Conservation (phyloP, 92 coral and sea anemone genomes). For the Palythoa caribaeorum region DNA sequence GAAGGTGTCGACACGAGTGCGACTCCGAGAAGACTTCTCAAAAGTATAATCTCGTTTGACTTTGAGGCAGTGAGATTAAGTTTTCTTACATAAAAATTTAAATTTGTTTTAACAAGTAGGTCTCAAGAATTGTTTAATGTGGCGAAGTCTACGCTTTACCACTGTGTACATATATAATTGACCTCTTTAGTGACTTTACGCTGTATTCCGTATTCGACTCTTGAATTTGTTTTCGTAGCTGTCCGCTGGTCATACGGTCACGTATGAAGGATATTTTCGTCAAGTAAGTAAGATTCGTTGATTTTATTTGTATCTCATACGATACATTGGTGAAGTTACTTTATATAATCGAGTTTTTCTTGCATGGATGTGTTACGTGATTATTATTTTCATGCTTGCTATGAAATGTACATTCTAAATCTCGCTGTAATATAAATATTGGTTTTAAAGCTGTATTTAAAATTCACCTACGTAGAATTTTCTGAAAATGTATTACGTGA, state of each 20-base stretch:
- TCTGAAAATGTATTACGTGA: too few relatives aligned
- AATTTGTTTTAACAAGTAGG: not conserved
- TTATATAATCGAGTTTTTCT: not conserved
- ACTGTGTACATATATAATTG: slow-evolving; percentile 4
- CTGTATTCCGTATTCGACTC: not conserved
- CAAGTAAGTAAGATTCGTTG: slow-evolving; percentile 72
- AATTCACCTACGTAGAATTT: too few relatives aligned
- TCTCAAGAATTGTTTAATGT: not conserved
- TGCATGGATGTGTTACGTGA: too few relatives aligned
- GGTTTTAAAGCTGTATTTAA: too few relatives aligned
- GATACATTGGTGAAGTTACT: not conserved
- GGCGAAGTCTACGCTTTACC: not conserved
- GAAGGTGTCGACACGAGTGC: not conserved
- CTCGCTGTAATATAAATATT: too few relatives aligned
- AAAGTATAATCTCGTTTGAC: not conserved
- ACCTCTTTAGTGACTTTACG: not conserved
- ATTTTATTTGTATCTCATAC: not conserved
- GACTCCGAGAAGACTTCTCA: not conserved
- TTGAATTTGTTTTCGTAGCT: slow-evolving; percentile 66
- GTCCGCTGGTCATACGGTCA: slow-evolving; percentile 95
- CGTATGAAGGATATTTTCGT: slow-evolving; percentile 91
- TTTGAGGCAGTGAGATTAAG: not conserved
- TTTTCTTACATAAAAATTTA: not conserved
- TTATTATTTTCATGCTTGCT: too few relatives aligned
- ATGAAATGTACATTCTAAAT: too few relatives aligned